phyloP scores from a whole-genome alignment of 35 echinoderm and acorn worm genomes.

The Strongylocentrotus purpuratus region DNA sequence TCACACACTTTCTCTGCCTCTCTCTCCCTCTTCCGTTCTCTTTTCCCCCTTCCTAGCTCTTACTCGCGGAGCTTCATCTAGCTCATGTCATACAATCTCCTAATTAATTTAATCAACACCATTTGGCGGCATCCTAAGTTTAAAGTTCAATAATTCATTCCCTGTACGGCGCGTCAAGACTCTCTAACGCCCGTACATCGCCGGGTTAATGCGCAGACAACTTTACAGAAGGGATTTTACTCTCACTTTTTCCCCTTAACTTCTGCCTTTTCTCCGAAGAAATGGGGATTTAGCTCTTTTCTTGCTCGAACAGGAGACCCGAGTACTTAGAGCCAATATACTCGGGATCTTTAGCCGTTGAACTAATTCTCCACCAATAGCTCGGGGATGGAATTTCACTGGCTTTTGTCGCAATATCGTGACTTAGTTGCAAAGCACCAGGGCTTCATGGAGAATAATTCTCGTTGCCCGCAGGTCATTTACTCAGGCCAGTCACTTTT shows the following conservation, averaged over 20 bases:
- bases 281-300: slow-evolving; percentile 11
- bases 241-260: neutral
- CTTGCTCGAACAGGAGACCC: slow-evolving; percentile 23
- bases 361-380: slow-evolving; percentile 41
- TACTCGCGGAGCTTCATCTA: neutral
- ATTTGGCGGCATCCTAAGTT: slow-evolving; percentile 18
- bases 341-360: slow-evolving; percentile 32
- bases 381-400: slow-evolving; percentile 45
- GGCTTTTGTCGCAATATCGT: slow-evolving; percentile 39
- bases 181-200: slow-evolving; percentile 18
- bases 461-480: slow-evolving; percentile 19
- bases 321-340: slow-evolving; percentile 46
- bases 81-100: slow-evolving; percentile 33
- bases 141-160: slow-evolving; percentile 23
- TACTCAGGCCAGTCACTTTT: slow-evolving; percentile 40
- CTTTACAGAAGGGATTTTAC: slow-evolving; percentile 30
- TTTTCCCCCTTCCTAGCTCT: neutral
- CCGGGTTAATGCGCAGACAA: neutral
- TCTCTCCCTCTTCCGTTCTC: neutral
- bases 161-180: neutral
- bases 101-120: slow-evolving; percentile 48
- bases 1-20: neutral
- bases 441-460: slow-evolving; percentile 38
- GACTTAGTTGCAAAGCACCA: slow-evolving; percentile 37
- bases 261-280: neutral